phyloP scores from a whole-genome alignment of 2,888 invertebrate species.

The Diploptera punctata region DNA sequence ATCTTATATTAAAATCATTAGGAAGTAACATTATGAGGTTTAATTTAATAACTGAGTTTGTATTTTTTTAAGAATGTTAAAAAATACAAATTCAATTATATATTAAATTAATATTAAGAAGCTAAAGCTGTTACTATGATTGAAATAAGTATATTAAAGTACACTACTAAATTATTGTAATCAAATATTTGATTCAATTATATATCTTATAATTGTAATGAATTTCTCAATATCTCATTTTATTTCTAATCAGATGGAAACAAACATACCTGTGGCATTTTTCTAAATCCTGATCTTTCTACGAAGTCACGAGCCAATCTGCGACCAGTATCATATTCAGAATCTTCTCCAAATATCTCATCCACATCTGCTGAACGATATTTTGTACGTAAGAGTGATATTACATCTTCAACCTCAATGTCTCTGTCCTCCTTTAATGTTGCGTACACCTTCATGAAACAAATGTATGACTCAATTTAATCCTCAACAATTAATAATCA shows the following conservation, averaged over 20 bases:
- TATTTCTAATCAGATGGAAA: not conserved
- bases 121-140: no score
- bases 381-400: conserved; percentile 69
- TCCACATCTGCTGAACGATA: conserved; percentile 67
- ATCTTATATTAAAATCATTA: not conserved
- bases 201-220: no score
- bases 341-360: conserved; percentile 85
- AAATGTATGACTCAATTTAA: no score
- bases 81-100: no score
- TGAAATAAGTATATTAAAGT: no score
- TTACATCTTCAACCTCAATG: conserved; percentile 72
- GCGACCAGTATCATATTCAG: conserved; percentile 90
- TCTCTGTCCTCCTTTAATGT: conserved; percentile 57
- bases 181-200: no score
- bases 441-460: conserved; percentile 64
- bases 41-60: no score
- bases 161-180: no score
- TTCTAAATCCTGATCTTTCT: conserved; percentile 73
- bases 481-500: not conserved
- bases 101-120: no score
- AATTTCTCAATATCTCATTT: no score
- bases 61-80: no score
- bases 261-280: conserved; percentile 67
- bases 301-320: conserved; percentile 82
- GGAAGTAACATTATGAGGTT: no score